Evolutionary conservation across 1,140 invertebrate genomes (phyloP).

Genomic region (Drosophila willistoni): DNA sequence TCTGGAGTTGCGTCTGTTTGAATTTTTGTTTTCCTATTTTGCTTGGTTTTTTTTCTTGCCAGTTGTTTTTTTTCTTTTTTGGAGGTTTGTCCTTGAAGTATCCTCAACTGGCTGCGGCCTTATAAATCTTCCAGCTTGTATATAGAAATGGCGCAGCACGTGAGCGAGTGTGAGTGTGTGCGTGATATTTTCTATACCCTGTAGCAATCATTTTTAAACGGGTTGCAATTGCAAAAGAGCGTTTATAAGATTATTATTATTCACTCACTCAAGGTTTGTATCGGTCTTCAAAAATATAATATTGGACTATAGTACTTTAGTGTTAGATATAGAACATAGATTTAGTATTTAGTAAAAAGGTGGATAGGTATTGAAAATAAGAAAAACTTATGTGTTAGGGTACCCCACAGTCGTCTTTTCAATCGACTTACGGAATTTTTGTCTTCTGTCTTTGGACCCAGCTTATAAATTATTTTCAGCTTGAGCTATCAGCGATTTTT

Average conservation of each 20-base stretch:
- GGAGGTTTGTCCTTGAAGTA: constrained; percentile 70
- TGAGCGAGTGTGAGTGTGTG: constrained; percentile 37
- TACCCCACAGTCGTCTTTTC: background rate
- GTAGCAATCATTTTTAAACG: too few species aligned
- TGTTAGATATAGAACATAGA: too few species aligned
- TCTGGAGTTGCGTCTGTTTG: constrained; percentile 64
- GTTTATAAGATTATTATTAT: too few species aligned
- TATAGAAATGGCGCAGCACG: constrained; percentile 69
- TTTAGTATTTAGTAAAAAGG: too few species aligned
- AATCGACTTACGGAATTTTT: background rate
- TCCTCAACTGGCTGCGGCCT: constrained; percentile 68
- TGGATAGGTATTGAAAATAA: too few species aligned
- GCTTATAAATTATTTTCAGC: constrained; percentile 21
- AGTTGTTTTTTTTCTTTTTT: constrained; percentile 32
- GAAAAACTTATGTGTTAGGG: too few species aligned
- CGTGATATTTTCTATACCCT: constrained; percentile 3
- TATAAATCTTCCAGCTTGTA: constrained; percentile 65
- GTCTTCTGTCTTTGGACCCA: background rate
- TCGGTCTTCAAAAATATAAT: too few species aligned
- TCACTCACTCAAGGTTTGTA: too few species aligned
- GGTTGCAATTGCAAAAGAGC: too few species aligned
- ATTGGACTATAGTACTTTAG: too few species aligned
- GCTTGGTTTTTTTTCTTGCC: constrained; percentile 6
- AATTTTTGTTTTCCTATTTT: constrained; percentile 35
- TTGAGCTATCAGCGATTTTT: constrained; percentile 37